Evolutionary conservation across 2,113 vertebrate species (phyloP), one percentile per base, ranked within the genome.

Genomic region (Pomatorhinus ruficollis): DNA sequence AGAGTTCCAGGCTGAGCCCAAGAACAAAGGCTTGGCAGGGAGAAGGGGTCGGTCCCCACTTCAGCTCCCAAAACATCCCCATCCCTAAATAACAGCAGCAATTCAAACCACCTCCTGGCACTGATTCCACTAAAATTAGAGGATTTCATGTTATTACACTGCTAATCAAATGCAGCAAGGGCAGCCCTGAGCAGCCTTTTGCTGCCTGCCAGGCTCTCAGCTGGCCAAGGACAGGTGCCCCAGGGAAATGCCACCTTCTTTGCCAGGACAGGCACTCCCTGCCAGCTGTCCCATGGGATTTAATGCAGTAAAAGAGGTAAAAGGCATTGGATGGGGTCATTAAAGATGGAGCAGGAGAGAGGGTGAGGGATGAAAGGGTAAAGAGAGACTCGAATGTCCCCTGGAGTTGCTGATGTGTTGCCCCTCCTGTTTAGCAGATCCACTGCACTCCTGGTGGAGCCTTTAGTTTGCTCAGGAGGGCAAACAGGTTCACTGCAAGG

Each of bases 1-100:
- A 37, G 50, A 56, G 65, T 85, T 65, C 61, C 95, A 61, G 0
- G 2, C 85, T 66, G 82, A 59, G 82, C 66, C 45, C 1, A 8
- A 49, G 79, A 92, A 93, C 94, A 97, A 95, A 95, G 80, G 30
- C 70, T 68, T 83, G 85, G 79, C 89, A 85, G 61, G 35, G 66
- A 30, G 22, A 35, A 59, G 59, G 79, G 21, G 19, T 68, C 0
- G 0, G 63, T 80, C 84, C 75, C 66, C 54, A 31, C 39, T 42
- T 69, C 40, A 52, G 4, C 37, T 82, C 66, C 57, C 64, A 9
- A 82, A 80, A 22, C 61, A 35, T n/a, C 78, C 53, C 80, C 23
- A 23, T 22, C 80, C 74, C 87, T 83, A 39, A 84, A 69, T 30
- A 89, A 45, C 70, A 87, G 66, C 45, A 81, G 42, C 54, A 68